Conservation (phyloP, 2,888 invertebrate species). For the Aromia moschata region DNA sequence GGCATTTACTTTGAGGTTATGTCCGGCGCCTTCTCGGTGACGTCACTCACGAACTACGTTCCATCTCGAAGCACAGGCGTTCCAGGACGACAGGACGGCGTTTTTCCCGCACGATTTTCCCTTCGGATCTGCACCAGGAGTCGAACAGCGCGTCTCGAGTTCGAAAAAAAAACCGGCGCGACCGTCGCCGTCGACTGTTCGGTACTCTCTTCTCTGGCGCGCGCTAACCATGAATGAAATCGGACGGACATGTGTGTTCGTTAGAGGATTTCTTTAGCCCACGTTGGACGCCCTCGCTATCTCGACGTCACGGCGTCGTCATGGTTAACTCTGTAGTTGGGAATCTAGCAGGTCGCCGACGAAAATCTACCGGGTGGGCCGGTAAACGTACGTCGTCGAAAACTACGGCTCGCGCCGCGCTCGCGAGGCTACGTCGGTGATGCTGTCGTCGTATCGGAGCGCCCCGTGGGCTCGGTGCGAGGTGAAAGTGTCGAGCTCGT, state of each 20-base stretch:
- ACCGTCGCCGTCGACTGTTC: conserved; percentile 17
- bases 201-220: conserved; percentile 24
- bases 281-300: conserved; percentile 57
- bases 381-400: conserved; percentile 12
- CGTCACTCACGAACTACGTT: neutral
- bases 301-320: conserved; percentile 59
- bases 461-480: conserved; percentile 16
- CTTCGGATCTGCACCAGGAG: neutral
- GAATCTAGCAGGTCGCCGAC: conserved; percentile 28
- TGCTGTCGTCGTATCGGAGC: no score
- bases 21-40: conserved; percentile 15
- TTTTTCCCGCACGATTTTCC: neutral
- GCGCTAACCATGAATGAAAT: conserved; percentile 47
- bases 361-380: conserved; percentile 22
- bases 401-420: conserved; percentile 11
- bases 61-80: conserved; percentile 48
- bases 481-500: conserved; percentile 22
- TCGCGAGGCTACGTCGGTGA: neutral
- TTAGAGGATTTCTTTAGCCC: conserved; percentile 48
- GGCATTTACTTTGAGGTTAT: conserved; percentile 24
- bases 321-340: conserved; percentile 46
- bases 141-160: neutral
- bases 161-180: conserved; percentile 11
- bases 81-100: conserved; percentile 36
- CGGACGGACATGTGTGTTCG: conserved; percentile 39